Conservation (phyloP, 2,888 invertebrate genomes). For the Tipula unca region DNA sequence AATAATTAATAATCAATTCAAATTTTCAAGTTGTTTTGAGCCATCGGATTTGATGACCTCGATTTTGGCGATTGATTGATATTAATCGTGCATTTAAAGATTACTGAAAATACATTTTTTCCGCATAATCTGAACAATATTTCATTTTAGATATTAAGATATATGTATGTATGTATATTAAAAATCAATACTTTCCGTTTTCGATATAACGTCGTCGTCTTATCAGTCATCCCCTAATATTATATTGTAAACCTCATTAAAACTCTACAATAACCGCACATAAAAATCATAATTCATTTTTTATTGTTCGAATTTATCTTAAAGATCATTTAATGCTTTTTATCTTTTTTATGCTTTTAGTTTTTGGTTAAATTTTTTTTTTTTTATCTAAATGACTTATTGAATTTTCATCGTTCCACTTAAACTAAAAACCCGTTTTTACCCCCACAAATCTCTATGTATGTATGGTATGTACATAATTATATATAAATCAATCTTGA, state of each 20-base stretch:
- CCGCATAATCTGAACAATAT: background rate
- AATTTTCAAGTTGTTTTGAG: too few relatives aligned
- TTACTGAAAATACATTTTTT: background rate
- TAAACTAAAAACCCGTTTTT: background rate
- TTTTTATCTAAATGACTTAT: constrained; percentile 14
- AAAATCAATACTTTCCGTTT: background rate
- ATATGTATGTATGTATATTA: background rate
- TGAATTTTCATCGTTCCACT: constrained; percentile 8
- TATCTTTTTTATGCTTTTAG: constrained; percentile 2
- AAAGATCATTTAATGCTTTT: background rate
- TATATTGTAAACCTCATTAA: background rate
- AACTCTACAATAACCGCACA: background rate
- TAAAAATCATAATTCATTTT: background rate
- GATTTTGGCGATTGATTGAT: too few relatives aligned
- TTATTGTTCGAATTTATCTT: background rate
- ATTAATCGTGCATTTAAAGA: too few relatives aligned
- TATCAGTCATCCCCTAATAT: background rate
- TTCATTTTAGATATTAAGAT: background rate
- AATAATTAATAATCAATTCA: too few relatives aligned
- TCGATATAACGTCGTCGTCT: background rate
- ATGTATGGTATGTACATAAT: background rate
- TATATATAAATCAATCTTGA: background rate
- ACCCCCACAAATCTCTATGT: background rate
- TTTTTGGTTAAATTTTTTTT: background rate
- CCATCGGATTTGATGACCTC: too few relatives aligned